Base-by-base conservation (phyloP, 2,797 vertebrate genomes). In the Hoplostethus atlanticus region DNA sequence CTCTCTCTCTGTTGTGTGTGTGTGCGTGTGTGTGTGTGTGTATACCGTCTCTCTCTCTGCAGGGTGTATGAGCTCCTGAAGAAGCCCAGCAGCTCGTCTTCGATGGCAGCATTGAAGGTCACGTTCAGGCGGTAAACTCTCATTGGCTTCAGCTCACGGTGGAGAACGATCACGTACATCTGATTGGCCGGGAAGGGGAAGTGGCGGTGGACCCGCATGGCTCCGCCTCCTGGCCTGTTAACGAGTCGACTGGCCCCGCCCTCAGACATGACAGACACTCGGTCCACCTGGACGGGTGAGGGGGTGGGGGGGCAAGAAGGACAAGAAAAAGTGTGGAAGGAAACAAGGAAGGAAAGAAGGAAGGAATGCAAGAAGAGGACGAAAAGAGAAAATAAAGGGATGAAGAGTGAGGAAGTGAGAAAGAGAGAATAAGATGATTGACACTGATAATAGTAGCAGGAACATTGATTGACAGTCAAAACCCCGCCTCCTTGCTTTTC, bases 71-170 rank as follows among this genome's bases (percentile, higher is more conserved):
- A 97, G 91, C 97, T 99, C 83, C 96, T 95, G 92, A 97, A 99
- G 93, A 99, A 99, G 54, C 97, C 98, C 62, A 99, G 90, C 72
- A 99, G 95, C 87, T 99, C 97, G 64, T 98, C 96, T 84, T 98
- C 96, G 21, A 97, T 98, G 81, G 95, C 91, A 16, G 96, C 97
- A 57, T 94, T 94, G 70, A 96, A 98, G 87, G 95, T 95, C 56
- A 99, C 86, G 90, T 98, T 97, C 55, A 99, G 91, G 65, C 96
- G 96, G 91, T 98, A 98, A 61, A 95, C 92, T 58, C 93, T 91
- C 78, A 93, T 93, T 0, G 95, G 95, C 85, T 97, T 97, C 83
- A 99, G 85, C 81, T 96, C 97, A 50, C 96, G 94, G 79, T 97
- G 97, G 87, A 99, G 93, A 44, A 95, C 96, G 52, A 99, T 93